Base-by-base conservation (phyloP, 2,888 invertebrate species). In the Agrotis segetum region DNA sequence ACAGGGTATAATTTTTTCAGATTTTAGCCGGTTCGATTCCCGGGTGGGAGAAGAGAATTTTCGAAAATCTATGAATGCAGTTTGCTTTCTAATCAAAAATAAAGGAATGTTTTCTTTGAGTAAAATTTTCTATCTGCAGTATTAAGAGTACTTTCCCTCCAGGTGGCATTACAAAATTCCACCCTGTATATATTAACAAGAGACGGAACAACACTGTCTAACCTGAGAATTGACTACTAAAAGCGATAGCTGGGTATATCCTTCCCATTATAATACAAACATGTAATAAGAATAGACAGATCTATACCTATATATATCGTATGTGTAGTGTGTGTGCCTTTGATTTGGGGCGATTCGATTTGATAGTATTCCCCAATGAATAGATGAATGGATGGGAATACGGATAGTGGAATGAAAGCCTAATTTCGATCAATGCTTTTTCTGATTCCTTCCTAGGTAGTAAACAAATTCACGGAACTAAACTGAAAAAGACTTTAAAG, bases 311-410 rank as follows among this genome's bases (percentile, higher is more conserved):
- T 24, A 3, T 21, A 11, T 46, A 34, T 34, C 9, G 50, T 24
- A 19, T 47, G n/a, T 24, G 0, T 50, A 29, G 19, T 9, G 52
- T 46, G 17, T 47, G 11, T 13, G 58, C 40, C 29, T 75, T 60
- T 60, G 70, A 75, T 55, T 70, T 53, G 17, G 24, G 24, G 5
- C 3, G 24, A 34, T 21, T 52, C 13, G 21, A 44, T 29, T 77
- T 60, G 19, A 55, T 61, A 16, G n/a, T 77, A 77, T 50, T 70
- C 71, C 50, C 63, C n/a, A 1, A 53, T 7, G 63, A 53, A 53
- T n/a, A 5, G 46, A 17, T n/a, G n/a, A n/a, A n/a, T n/a, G n/a
- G n/a, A n/a, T n/a, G 16, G 9, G 16, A 53, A 63, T 70, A 71
- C 53, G 46, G 46, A 56, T 40, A 50, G 49, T 65, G 14, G 40